Percentiles rank a stretch among this genome's conserved stretches.
Evolutionary conservation across 2,888 invertebrate genomes (phyloP).

Genomic region (Tanytarsus gracilentus): DNA sequence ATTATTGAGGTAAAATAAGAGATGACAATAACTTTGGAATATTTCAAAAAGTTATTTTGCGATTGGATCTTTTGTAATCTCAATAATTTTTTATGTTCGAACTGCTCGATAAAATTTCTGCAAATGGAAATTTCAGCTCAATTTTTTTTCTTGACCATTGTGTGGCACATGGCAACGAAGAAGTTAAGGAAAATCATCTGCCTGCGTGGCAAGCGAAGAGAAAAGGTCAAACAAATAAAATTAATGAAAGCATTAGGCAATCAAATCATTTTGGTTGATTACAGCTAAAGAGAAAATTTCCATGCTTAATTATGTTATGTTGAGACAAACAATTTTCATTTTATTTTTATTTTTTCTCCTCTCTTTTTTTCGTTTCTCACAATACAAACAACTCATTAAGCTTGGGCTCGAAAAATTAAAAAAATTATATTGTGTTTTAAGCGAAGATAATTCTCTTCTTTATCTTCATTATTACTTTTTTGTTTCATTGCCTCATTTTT

Average conservation of each 20-base stretch:
- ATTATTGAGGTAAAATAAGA: too few species aligned
- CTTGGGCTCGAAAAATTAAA: neutral
- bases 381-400: conserved; percentile 27
- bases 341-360: neutral
- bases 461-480: neutral
- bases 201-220: neutral
- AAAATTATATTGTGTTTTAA: neutral
- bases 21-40: too few species aligned
- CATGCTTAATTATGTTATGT: conserved; percentile 25
- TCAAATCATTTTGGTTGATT: conserved; percentile 24
- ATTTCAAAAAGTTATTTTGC: too few species aligned
- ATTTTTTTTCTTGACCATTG: too few species aligned
- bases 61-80: too few species aligned
- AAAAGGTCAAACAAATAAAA: conserved; percentile 13
- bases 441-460: neutral
- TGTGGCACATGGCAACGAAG: too few species aligned
- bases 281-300: conserved; percentile 4
- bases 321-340: conserved; percentile 4
- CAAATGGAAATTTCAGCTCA: too few species aligned
- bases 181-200: neutral
- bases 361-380: too few species aligned
- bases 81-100: too few species aligned
- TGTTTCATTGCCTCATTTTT: neutral
- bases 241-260: conserved; percentile 11
- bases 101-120: too few species aligned